A percentile compares a stretch with the other conserved stretches of the same genome.
Evolutionary conservation across 2,797 vertebrate genomes (phyloP).

Genomic region (Rachycentron canadum): DNA sequence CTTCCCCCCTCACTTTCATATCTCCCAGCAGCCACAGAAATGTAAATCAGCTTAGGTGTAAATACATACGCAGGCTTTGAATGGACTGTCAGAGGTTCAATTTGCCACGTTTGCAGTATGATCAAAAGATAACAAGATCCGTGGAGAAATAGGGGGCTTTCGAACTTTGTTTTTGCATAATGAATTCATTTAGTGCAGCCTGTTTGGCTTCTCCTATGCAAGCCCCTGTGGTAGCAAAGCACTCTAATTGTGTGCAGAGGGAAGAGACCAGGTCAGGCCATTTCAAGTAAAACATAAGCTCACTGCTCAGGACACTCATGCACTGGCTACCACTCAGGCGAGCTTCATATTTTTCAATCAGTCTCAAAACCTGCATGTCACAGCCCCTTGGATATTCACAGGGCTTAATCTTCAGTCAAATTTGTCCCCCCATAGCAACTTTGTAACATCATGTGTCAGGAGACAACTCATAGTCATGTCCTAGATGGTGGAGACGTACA

Average conservation of each 20-base stretch:
- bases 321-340: background rate
- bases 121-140: slow-evolving; percentile 62
- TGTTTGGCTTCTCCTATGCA: slow-evolving; percentile 32
- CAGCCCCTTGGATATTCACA: background rate
- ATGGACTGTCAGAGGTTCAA: slow-evolving; percentile 38
- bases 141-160: slow-evolving; percentile 20
- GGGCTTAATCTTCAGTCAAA: background rate
- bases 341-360: slow-evolving; percentile 9
- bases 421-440: background rate
- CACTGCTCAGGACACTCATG: background rate
- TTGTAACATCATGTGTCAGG: background rate
- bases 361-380: slow-evolving; percentile 1
- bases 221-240: slow-evolving; percentile 1
- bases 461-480: background rate
- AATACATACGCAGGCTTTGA: slow-evolving; percentile 41
- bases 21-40: slow-evolving; percentile 35
- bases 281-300: slow-evolving; percentile 37
- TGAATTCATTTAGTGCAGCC: slow-evolving; percentile 30
- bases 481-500: background rate
- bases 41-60: slow-evolving; percentile 48
- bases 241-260: slow-evolving; percentile 40
- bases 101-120: slow-evolving; percentile 40
- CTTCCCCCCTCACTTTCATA: slow-evolving; percentile 28
- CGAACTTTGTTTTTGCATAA: slow-evolving; percentile 43
- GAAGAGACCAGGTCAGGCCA: slow-evolving; percentile 13